A percentile compares a stretch with the other conserved stretches of the same genome.
phyloP scores from a whole-genome alignment of 1,140 invertebrate genomes.

The Pseudomyrmex cubaensis region DNA sequence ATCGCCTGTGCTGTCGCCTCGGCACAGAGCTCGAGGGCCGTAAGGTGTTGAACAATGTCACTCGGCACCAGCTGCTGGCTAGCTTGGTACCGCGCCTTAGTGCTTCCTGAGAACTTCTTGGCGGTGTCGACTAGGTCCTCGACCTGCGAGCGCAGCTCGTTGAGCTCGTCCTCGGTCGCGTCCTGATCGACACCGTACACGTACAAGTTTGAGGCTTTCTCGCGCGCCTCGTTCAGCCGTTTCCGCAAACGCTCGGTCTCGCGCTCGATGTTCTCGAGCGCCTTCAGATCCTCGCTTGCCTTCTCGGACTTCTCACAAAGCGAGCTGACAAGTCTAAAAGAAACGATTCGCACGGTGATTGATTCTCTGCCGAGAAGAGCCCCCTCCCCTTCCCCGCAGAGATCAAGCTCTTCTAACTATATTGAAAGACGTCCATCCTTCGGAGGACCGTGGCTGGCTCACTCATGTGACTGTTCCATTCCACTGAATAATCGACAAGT shows the following conservation, averaged over 20 bases:
- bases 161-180: conserved; percentile 85
- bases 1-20: conserved; percentile 91
- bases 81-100: conserved; percentile 89
- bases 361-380: not conserved
- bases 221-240: conserved; percentile 87
- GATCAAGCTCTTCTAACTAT: not conserved
- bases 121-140: conserved; percentile 86
- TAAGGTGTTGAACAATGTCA: conserved; percentile 91
- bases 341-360: conserved; percentile 35
- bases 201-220: conserved; percentile 89
- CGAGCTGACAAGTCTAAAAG: conserved; percentile 84
- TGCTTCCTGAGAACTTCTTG: conserved; percentile 88
- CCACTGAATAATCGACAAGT: too few relatives aligned
- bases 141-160: conserved; percentile 84
- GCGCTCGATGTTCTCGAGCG: conserved; percentile 87
- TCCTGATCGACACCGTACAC: conserved; percentile 90
- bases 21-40: conserved; percentile 91
- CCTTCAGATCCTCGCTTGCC: conserved; percentile 87
- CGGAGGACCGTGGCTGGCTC: too few relatives aligned
- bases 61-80: conserved; percentile 89
- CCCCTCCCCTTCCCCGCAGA: not conserved
- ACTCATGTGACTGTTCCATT: too few relatives aligned
- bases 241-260: conserved; percentile 88
- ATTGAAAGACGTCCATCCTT: not conserved
- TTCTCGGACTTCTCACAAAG: conserved; percentile 87